Percentiles rank a stretch among this genome's conserved stretches.
These are phyloP conservation scores for Astur gentilis DNA, from an alignment of 2,113 vertebrate genomes.

Conservation along the genomic window DNA sequence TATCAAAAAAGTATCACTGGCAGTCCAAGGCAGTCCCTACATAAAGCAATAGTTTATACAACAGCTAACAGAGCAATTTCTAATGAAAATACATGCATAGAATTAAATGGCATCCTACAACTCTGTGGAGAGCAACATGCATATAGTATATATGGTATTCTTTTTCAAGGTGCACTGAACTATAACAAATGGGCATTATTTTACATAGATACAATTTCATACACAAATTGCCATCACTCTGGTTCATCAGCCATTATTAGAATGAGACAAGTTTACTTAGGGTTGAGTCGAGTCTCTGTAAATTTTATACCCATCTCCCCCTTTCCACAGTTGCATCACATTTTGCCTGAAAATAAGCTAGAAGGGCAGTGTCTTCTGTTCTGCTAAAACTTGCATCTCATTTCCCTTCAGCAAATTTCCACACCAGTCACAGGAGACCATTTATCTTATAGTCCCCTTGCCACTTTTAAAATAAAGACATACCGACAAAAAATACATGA, in stretches of 20 bases:
- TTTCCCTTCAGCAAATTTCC: not conserved
- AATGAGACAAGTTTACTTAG: not conserved
- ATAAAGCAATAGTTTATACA: not conserved
- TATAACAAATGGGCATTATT: not conserved
- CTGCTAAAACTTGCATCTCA: not conserved
- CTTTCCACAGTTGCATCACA: not conserved
- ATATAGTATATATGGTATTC: not conserved
- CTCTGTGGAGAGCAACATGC: not conserved
- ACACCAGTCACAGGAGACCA: not conserved
- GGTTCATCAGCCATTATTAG: not conserved
- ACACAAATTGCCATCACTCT: not conserved
- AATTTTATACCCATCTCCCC: not conserved
- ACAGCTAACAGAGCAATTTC: not conserved
- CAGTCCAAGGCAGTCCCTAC: not conserved
- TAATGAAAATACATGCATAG: not conserved
- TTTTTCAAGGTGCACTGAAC: not conserved
- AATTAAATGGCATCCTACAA: not conserved
- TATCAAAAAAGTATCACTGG: not conserved
- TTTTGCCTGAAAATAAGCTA: not conserved
- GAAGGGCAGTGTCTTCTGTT: not conserved
- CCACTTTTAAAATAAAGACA: not conserved
- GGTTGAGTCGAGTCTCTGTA: not conserved
- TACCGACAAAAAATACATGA: not conserved
- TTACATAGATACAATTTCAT: conserved; percentile 2
- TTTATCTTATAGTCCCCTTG: not conserved